phyloP scores from a whole-genome alignment of 2,888 invertebrate genomes.

The Cheilosia vulpina region DNA sequence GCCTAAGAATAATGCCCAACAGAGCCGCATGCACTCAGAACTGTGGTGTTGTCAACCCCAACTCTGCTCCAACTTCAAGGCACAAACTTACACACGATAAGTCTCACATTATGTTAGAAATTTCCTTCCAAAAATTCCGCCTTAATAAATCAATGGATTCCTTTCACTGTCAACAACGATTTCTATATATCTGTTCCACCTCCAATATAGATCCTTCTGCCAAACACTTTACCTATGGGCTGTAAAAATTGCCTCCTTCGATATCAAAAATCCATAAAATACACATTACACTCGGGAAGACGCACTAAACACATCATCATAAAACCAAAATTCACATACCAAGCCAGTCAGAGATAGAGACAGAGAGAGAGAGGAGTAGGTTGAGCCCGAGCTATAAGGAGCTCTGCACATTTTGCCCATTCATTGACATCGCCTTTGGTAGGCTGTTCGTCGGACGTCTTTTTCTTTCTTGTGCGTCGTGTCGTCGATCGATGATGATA shows the following conservation, averaged over 20 bases:
- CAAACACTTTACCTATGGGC: slow-evolving; percentile 14
- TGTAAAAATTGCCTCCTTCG: slow-evolving; percentile 55
- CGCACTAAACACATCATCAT: slow-evolving; percentile 75
- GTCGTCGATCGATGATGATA: slow-evolving; percentile 73
- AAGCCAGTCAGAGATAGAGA: slow-evolving; percentile 15
- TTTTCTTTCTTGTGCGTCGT: slow-evolving; percentile 17
- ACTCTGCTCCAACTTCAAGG: not conserved
- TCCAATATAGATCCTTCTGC: slow-evolving; percentile 25
- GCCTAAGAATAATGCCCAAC: too few species aligned
- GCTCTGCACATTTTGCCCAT: slow-evolving; percentile 30
- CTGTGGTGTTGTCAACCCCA: too few species aligned
- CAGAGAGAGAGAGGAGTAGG: slow-evolving; percentile 16
- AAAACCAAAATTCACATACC: slow-evolving; percentile 64
- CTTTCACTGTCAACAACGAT: slow-evolving; percentile 45
- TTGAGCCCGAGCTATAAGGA: slow-evolving; percentile 2
- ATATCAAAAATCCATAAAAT: slow-evolving; percentile 75
- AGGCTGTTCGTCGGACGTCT: not conserved
- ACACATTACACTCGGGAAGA: slow-evolving; percentile 69
- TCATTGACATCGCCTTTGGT: not conserved
- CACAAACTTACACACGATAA: not conserved
- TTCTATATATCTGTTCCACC: slow-evolving; percentile 40
- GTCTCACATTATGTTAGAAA: not conserved
- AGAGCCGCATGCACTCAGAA: too few species aligned
- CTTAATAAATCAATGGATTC: slow-evolving; percentile 53
- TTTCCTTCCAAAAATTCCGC: slow-evolving; percentile 17